These are phyloP conservation scores for Clepsis dumicolana DNA, from an alignment of 2,888 invertebrate species.

Conservation along the genomic window DNA sequence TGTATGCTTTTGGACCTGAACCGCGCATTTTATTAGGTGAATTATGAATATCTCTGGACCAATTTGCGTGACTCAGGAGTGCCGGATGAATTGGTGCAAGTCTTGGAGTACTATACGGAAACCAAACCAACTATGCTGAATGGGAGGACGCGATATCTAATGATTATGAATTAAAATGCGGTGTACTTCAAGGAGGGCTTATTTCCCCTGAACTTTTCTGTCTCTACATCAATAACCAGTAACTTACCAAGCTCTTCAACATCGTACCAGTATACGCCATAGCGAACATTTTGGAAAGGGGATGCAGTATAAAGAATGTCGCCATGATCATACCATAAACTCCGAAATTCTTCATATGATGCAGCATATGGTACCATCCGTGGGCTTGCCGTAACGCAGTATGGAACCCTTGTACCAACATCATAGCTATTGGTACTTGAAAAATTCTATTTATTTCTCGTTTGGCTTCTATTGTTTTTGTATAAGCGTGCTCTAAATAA, in stretches of 20 bases:
- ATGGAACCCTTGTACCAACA: neutral
- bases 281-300: neutral
- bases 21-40: no score
- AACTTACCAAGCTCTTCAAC: neutral
- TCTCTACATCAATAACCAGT: neutral
- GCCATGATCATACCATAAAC: neutral
- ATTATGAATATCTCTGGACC: no score
- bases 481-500: neutral
- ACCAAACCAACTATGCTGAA: no score
- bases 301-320: neutral
- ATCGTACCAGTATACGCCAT: neutral
- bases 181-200: no score
- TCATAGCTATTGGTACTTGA: neutral
- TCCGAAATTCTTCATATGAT: neutral
- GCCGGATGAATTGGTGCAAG: no score
- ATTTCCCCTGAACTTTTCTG: no score
- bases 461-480: neutral
- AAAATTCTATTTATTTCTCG: neutral
- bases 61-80: no score
- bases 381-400: neutral
- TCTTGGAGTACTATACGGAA: no score
- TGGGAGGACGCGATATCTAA: no score
- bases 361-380: neutral
- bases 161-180: no score
- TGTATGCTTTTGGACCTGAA: no score